Evolutionary conservation across 2,888 invertebrate genomes (phyloP).

Genomic region (Sminthurinus aureus): DNA sequence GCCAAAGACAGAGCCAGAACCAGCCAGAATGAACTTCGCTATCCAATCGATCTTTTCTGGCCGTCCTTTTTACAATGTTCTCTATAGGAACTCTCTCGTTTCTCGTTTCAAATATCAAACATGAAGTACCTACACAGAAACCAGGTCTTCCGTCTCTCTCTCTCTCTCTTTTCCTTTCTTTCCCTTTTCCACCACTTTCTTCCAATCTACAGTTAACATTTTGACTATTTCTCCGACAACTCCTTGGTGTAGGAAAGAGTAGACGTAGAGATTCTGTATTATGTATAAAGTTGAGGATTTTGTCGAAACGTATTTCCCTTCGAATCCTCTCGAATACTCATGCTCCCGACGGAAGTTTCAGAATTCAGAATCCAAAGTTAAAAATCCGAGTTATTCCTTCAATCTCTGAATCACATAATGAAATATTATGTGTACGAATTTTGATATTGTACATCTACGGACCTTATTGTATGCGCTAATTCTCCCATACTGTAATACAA

Average conservation of each 20-base stretch:
- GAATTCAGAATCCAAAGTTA: no score
- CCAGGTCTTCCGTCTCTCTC: no score
- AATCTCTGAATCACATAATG: not conserved
- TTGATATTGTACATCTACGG: not conserved
- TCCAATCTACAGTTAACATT: no score
- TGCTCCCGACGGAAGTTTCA: no score
- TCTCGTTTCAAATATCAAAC: not conserved
- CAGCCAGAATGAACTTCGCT: conserved; percentile 36
- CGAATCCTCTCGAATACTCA: no score
- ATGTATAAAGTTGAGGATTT: no score
- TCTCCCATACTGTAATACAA: not conserved
- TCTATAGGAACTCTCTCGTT: not conserved
- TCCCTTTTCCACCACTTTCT: no score
- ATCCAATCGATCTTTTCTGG: conserved; percentile 35
- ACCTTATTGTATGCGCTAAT: not conserved
- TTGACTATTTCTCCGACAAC: no score
- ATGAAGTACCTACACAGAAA: not conserved
- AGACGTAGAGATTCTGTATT: no score
- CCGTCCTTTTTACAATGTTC: not conserved
- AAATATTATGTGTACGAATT: not conserved
- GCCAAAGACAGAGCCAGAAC: conserved; percentile 34
- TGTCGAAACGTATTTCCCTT: no score
- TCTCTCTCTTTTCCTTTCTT: no score
- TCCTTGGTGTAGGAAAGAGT: no score
- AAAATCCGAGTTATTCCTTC: not conserved